Evolutionary conservation across 2,888 invertebrate genomes (phyloP).

Genomic region (Malacosoma neustria): DNA sequence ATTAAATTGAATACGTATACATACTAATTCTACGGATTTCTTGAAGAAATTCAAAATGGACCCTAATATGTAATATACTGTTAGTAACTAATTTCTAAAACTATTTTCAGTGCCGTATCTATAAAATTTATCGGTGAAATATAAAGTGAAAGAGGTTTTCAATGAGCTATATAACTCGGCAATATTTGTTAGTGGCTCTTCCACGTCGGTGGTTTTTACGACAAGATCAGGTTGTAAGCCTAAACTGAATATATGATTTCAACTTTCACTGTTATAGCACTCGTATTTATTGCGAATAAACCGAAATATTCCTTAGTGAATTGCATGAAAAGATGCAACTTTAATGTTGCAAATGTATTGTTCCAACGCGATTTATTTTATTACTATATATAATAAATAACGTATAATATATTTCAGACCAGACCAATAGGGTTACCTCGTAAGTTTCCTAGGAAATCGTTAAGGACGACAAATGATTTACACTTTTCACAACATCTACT

Average conservation of each 20-base stretch:
- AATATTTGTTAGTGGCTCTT: slow-evolving; percentile 2
- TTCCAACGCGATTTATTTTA: neutral
- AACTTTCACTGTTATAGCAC: slow-evolving; percentile 1
- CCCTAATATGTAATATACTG: neutral
- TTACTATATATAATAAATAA: too few relatives aligned
- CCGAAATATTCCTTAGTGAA: neutral
- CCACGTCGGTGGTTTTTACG: slow-evolving; percentile 6
- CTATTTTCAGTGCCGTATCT: neutral
- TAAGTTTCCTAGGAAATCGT: too few relatives aligned
- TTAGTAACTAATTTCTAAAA: neutral
- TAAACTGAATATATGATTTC: slow-evolving; percentile 6
- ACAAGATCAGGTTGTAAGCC: slow-evolving; percentile 4
- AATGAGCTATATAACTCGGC: slow-evolving; percentile 31
- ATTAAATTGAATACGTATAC: slow-evolving; percentile 50
- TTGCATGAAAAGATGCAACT: neutral
- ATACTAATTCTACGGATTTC: too few relatives aligned
- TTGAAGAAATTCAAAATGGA: too few relatives aligned
- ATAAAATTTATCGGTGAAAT: neutral
- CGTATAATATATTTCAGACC: too few relatives aligned
- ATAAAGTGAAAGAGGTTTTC: slow-evolving; percentile 19
- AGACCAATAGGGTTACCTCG: too few relatives aligned
- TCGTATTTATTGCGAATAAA: slow-evolving; percentile 3
- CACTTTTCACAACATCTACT: too few relatives aligned
- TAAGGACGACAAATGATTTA: too few relatives aligned
- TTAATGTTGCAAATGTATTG: neutral